Evolutionary conservation across 2,888 invertebrate species (phyloP).

Genomic region (Cerastoderma edule): DNA sequence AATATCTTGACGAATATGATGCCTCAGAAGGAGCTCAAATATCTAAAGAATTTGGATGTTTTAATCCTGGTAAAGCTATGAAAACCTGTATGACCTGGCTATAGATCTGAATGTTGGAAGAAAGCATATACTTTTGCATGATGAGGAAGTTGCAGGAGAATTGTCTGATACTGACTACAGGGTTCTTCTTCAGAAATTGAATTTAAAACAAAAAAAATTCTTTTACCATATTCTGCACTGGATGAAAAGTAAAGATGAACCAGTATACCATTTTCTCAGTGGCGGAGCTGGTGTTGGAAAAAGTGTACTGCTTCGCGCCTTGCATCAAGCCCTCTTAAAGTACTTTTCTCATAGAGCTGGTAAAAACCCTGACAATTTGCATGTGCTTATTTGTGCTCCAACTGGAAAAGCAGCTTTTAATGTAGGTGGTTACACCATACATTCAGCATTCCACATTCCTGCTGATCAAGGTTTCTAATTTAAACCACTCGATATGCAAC

Average conservation of each 20-base stretch:
- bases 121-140: conserved; percentile 25
- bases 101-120: conserved; percentile 41
- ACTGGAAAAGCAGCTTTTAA: conserved; percentile 61
- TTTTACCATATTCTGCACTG: conserved; percentile 23
- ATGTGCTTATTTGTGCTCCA: conserved; percentile 43
- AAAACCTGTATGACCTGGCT: conserved; percentile 13
- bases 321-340: conserved; percentile 31
- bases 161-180: conserved; percentile 13
- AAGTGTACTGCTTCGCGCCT: conserved; percentile 18
- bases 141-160: conserved; percentile 26
- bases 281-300: conserved; percentile 42
- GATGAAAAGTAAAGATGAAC: conserved; percentile 14
- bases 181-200: conserved; percentile 14
- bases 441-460: conserved; percentile 50
- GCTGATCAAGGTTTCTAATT: conserved; percentile 43
- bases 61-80: conserved; percentile 11
- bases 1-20: conserved; percentile 15
- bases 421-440: conserved; percentile 53
- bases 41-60: conserved; percentile 2
- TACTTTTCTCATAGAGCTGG: conserved; percentile 14
- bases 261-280: conserved; percentile 34
- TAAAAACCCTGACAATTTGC: conserved; percentile 16
- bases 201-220: conserved; percentile 21
- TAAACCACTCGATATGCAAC: conserved; percentile 52
- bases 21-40: not conserved